phyloP scores from a whole-genome alignment of 2,888 invertebrate genomes.

The Schizaphis graminum region DNA sequence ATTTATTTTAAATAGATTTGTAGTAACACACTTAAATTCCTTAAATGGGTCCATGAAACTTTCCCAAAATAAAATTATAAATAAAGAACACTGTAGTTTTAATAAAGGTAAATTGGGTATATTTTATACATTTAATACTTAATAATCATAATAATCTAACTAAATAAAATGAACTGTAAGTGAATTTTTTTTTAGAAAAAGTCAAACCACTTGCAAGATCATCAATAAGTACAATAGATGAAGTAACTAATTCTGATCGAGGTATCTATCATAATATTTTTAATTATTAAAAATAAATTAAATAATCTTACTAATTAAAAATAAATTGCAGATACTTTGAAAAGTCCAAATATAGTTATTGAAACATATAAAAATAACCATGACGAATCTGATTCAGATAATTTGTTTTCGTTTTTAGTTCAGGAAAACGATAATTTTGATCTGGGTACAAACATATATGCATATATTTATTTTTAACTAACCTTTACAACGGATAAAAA shows the following conservation, averaged over 20 bases:
- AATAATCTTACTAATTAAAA: no score
- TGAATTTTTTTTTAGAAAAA: no score
- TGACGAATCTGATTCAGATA: no score
- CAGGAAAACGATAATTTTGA: no score
- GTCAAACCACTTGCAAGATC: background rate
- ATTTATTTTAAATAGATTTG: conserved; percentile 12
- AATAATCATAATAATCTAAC: no score
- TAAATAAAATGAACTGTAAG: no score
- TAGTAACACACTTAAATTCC: conserved; percentile 27
- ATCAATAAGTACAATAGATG: background rate
- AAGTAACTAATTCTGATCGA: background rate
- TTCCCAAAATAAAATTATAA: conserved; percentile 13
- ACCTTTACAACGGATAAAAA: no score
- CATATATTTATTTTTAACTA: no score
- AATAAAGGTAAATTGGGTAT: conserved; percentile 3
- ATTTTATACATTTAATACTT: background rate
- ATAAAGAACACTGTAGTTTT: background rate
- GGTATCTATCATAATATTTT: background rate
- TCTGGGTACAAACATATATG: no score
- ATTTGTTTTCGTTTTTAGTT: no score
- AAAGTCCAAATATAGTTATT: background rate
- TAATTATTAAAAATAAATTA: background rate
- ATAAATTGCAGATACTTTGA: background rate
- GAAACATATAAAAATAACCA: no score
- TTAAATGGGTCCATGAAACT: conserved; percentile 13